Evolutionary conservation across 2,888 invertebrate genomes (phyloP), one percentile per base, ranked within the genome.

Genomic region (Nowickia ferox): DNA sequence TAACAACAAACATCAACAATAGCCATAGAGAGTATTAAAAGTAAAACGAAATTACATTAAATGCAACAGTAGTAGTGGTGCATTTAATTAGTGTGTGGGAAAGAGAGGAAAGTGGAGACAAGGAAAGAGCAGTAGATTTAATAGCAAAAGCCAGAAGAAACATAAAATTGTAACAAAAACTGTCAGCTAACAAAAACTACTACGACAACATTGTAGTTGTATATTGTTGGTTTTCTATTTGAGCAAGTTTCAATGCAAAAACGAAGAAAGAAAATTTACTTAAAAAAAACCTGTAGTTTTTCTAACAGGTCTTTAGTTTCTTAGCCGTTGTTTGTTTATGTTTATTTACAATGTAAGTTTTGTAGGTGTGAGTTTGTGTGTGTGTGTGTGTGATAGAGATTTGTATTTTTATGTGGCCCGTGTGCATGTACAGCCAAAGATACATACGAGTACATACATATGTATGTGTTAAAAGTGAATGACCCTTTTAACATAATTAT

Each of bases 401-500:
- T 44, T 46, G 2, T 76, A 38, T 65, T 44, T 46, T 9, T 76
- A 46, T 75, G 13, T 13, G 44, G 3, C 9, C 55, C 2, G 1
- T 40, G 19, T 42, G n/a, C 11, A 22, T 15, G 30, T 30, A 30
- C 22, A 22, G 22, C 1, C 2, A 22, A 22, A 22, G 1, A 22
- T 22, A 30, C 30, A 30, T 2, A 30, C 30, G n/a, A n/a, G n/a
- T n/a, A 30, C 30, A 30, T 30, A 30, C 30, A 30, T 30, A 30
- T 44, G 8, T 9, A 10, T 10, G 17, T 19, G 44, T n/a, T 46
- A 63, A 40, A 82, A 53, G 75, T 76, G 61, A 75, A 82, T 82
- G 75, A 82, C 81, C 68, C 75, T 69, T 69, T 80, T 72, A 65
- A 44, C 68, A 61, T 75, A 81, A 59, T 81, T 66, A 65, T n/a